phyloP scores from a whole-genome alignment of 1,140 invertebrate genomes.

The Rhizoglyphus robini region DNA sequence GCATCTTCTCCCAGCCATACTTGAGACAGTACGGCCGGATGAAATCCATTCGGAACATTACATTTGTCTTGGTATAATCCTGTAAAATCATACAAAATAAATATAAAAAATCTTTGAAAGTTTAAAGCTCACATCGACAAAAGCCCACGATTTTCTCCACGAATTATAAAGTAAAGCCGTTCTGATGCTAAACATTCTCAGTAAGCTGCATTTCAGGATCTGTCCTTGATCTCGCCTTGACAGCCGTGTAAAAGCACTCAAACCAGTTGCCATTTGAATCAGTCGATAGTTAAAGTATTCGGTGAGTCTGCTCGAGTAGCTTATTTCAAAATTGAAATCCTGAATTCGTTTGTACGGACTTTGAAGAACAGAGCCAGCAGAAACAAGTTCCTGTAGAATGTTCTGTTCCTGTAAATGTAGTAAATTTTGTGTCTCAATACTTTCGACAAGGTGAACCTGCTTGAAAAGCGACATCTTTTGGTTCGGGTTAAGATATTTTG shows the following conservation, averaged over 20 bases:
- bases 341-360: neutral
- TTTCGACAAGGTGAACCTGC: neutral
- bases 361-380: neutral
- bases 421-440: no score
- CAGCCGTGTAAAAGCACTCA: constrained; percentile 76
- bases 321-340: constrained; percentile 31
- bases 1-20: constrained; percentile 63
- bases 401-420: neutral
- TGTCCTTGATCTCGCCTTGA: constrained; percentile 81
- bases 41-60: constrained; percentile 56
- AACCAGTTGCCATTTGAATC: constrained; percentile 75
- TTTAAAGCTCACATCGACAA: neutral
- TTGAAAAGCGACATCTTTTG: no score
- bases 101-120: neutral
- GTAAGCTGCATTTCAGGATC: constrained; percentile 71
- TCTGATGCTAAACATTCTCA: constrained; percentile 78
- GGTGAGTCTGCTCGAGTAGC: constrained; percentile 74
- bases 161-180: constrained; percentile 75
- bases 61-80: neutral
- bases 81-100: neutral
- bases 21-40: constrained; percentile 66
- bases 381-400: neutral
- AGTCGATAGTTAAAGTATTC: constrained; percentile 72
- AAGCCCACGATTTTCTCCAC: constrained; percentile 57
- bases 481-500: no score